These are phyloP conservation scores for Euwallacea similis DNA, from an alignment of 1,140 invertebrate species.

Conservation along the genomic window DNA sequence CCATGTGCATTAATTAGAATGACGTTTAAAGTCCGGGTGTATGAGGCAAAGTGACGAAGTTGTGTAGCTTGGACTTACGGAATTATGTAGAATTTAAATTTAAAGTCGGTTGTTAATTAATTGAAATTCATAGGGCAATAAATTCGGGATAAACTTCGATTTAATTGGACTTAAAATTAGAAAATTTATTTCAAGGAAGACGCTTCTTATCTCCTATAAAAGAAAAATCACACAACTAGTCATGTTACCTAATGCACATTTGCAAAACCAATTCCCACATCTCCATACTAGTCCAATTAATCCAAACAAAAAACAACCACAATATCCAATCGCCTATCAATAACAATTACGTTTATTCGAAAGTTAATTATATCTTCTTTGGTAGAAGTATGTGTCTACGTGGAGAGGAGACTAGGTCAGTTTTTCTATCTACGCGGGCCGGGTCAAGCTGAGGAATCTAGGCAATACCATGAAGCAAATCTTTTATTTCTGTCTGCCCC, in stretches of 20 bases:
- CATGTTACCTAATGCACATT: no score
- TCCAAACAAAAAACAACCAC: neutral
- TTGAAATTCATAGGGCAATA: neutral
- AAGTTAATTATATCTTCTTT: neutral
- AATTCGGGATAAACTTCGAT: neutral
- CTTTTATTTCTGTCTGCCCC: constrained; percentile 27
- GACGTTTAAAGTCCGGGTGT: no score
- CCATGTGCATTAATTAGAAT: no score
- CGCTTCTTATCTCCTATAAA: neutral
- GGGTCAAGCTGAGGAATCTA: constrained; percentile 10
- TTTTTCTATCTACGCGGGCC: constrained; percentile 5
- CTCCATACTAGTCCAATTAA: no score
- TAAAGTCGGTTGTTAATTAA: constrained; percentile 6
- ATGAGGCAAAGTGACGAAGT: no score
- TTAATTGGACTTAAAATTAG: constrained; percentile 1
- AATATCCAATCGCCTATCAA: neutral
- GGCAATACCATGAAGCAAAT: constrained; percentile 11
- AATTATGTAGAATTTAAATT: no score
- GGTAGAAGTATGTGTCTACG: neutral
- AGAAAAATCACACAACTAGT: no score
- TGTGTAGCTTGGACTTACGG: no score
- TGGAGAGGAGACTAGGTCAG: constrained; percentile 11
- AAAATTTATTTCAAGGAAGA: constrained; percentile 1
- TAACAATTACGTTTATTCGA: neutral
- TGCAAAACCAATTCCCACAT: no score